Base-by-base conservation (phyloP, 2,797 vertebrate species). In the Sciaenops ocellatus region DNA sequence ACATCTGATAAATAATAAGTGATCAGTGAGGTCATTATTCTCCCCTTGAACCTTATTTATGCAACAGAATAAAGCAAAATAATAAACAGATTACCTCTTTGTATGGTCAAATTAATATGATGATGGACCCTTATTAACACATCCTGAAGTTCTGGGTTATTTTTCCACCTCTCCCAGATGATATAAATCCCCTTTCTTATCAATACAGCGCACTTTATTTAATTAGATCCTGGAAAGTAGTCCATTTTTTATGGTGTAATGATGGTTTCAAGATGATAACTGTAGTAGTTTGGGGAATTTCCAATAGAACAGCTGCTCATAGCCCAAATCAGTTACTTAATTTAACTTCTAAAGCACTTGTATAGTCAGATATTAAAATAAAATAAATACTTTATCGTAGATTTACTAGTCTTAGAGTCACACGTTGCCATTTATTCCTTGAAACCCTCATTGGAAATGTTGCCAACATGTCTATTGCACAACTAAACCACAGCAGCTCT, bases 391-490 rank as follows among this genome's bases (percentile, higher is more conserved):
- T 48, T 34, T 0, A 64, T 38, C 8, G 8, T 38, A 34, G 7
- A 34, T 34, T 8, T 34, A 34, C 34, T 15, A 16, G 47, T 13
- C 6, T 30, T 3, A 30, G 12, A 17, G n/a, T 24, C 10, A 5
- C n/a, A 28, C 13, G n/a, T 47, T 67, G 0, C 1, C 13, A 5
- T 48, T 56, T 20, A 44, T 51, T 55, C n/a, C 56, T 1, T 62
- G 7, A 66, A 38, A 54, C 15, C 30, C 16, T 15, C 5, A 46
- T 17, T 1, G 26, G 15, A 47, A 41, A 55, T 44, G 41, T 20
- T 56, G 6, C 22, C 24, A 61, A 66, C 68, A 42, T 78, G 26
- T 55, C 1, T 71, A 30, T 83, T 83, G 79, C 10, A 1, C 24
- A 46, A 48, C 13, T 28, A 61, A 59, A 4, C 68, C 51, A 51